Percentiles rank a stretch among this genome's conserved stretches.
Evolutionary conservation across 2,113 vertebrate species (phyloP).

Genomic region (Oceanodroma tethys): DNA sequence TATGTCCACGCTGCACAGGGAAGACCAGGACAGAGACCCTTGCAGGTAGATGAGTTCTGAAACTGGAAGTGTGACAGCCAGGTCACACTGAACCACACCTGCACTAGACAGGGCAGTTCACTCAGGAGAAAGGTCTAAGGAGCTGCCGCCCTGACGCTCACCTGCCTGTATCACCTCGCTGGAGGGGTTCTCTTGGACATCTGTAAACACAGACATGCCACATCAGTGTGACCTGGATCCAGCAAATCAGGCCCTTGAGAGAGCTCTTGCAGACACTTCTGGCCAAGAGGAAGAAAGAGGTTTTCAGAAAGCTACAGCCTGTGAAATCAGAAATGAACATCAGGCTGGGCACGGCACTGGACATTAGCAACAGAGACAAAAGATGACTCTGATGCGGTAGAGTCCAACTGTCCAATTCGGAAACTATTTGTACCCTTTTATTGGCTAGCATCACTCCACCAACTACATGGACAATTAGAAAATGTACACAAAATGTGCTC

Average conservation of each 20-base stretch:
- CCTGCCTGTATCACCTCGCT: background rate
- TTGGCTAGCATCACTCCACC: background rate
- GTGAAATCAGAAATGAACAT: background rate
- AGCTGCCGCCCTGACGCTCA: background rate
- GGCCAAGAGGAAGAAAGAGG: background rate
- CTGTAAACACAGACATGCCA: background rate
- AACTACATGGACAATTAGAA: background rate
- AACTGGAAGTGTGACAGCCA: background rate
- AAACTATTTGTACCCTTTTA: background rate
- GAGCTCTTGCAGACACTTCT: background rate
- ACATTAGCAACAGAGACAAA: background rate
- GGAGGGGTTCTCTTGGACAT: background rate
- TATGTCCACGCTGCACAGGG: too few species aligned
- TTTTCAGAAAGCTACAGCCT: background rate
- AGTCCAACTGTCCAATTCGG: background rate
- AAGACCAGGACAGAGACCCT: background rate
- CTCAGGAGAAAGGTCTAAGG: background rate
- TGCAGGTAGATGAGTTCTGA: background rate
- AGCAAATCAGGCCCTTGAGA: background rate
- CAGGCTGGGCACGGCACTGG: background rate
- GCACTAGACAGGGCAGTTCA: background rate
- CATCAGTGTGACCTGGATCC: background rate
- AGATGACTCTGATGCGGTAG: background rate
- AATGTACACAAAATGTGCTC: background rate
- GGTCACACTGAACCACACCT: background rate